Evolutionary conservation across 2,113 vertebrate species (phyloP), one percentile per base, ranked within the genome.

Genomic region (Sturnira hondurensis): DNA sequence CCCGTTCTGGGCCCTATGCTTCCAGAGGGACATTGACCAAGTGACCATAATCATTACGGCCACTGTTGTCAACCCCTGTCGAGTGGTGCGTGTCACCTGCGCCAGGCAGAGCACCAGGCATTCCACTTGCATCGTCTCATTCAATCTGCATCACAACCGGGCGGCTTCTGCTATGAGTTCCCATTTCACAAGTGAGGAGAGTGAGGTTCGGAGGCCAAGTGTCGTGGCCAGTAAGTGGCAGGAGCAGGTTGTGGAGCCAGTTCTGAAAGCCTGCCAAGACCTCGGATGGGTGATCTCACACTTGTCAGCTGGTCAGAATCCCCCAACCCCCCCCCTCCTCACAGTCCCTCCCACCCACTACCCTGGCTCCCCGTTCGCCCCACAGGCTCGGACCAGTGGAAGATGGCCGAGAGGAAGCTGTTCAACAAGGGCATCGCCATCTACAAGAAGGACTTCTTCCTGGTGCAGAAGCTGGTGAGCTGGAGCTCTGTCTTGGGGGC

Each of bases 381-480:
- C 33, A 1, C 92, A 99, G 99, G 99, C 94, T 99, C 99, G 22
- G 99, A 99, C 98, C 99, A 98, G 96, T 99, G 99, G 99, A 99
- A 99, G 74, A 96, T 98, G 96, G 97, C 98, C 0, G 99, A 99
- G 98, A 99, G 99, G 97, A 99, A 99, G 58, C 98, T 98, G 52
- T 99, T 99, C 98, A 99, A 99, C 98, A 99, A 99, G 98, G 99
- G 99, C 98, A 99, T 99, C 95, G 96, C 99, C 26, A 97, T 99
- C 19, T 99, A 99, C 97, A 99, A 99, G 98, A 99, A 99, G 94
- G 99, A 99, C 93, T 99, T 99, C 97, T 99, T 99, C 98, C 98
- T 99, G 98, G 99, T 99, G 97, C 99, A 99, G 98, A 99, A 99
- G 96, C 98, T 99, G 99, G 99, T 99, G 98, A 98, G 99, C 82